phyloP scores from a whole-genome alignment of 2,797 vertebrate species.

The Jordanella pulchra region DNA sequence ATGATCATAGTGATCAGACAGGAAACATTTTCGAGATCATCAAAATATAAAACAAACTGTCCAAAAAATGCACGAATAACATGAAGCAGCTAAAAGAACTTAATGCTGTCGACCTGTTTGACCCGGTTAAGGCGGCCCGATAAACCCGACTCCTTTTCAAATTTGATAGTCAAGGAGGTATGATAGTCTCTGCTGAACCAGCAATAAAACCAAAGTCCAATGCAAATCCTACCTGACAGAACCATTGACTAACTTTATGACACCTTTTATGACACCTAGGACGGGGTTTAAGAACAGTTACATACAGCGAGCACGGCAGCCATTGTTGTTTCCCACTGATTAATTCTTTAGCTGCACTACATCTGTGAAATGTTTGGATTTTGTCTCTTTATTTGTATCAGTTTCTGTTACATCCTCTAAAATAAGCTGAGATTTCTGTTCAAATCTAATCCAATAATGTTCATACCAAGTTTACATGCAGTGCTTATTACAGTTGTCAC shows the following conservation, averaged over 20 bases:
- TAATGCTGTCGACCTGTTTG: not conserved
- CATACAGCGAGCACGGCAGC: not conserved
- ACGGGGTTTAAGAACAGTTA: not conserved
- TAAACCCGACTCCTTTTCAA: not conserved
- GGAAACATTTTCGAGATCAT: not conserved
- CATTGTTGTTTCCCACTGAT: not conserved
- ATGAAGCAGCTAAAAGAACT: not conserved
- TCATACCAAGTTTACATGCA: not conserved
- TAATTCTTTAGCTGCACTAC: not conserved
- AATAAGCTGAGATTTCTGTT: not conserved
- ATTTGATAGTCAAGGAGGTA: not conserved
- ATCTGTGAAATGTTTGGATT: not conserved
- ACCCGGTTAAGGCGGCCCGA: not conserved
- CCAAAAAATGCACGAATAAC: not conserved
- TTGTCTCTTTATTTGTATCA: not conserved
- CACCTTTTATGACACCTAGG: too few relatives aligned
- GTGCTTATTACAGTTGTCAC: not conserved
- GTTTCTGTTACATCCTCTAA: not conserved
- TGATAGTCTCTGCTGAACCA: too few relatives aligned
- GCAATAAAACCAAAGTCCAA: constrained; percentile 14
- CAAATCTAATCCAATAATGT: not conserved
- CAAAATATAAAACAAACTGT: not conserved
- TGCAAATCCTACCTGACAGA: not conserved
- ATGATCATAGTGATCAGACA: not conserved
- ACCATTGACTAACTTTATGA: not conserved